Evolutionary conservation across 1,140 invertebrate species (phyloP).

Genomic region (Brachionus plicatilis): DNA sequence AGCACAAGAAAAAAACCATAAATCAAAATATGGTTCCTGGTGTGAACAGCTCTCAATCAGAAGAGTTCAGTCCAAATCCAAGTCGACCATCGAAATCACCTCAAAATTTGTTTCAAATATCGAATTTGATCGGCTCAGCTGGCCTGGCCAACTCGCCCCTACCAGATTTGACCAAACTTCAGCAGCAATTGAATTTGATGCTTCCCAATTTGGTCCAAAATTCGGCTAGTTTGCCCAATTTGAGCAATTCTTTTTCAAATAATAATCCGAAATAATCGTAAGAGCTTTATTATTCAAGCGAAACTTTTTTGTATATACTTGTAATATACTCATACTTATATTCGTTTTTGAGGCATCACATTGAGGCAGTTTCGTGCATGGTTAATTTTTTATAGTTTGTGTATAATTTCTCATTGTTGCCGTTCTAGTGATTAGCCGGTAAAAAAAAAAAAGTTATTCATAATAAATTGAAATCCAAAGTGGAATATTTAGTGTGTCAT

Average conservation of each 20-base stretch:
- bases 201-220: not conserved
- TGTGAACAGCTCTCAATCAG: not conserved
- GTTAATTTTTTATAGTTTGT: not conserved
- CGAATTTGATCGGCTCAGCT: not conserved
- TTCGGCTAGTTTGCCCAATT: not conserved
- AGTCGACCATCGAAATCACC: not conserved
- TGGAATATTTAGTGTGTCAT: not conserved
- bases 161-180: not conserved
- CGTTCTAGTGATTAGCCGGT: not conserved
- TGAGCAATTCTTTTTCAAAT: not conserved
- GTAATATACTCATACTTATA: not conserved
- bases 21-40: not conserved
- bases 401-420: not conserved
- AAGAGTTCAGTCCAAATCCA: not conserved
- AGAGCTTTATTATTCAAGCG: not conserved
- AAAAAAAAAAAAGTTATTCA: not conserved
- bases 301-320: not conserved
- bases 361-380: not conserved
- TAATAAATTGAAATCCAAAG: not conserved
- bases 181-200: constrained; percentile 13
- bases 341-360: constrained; percentile 14
- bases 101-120: constrained; percentile 12
- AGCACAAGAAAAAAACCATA: not conserved
- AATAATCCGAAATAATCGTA: not conserved
- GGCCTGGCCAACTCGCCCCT: not conserved